Conservation (phyloP, 1,140 invertebrate species). For the Dendrolimus punctatus region DNA sequence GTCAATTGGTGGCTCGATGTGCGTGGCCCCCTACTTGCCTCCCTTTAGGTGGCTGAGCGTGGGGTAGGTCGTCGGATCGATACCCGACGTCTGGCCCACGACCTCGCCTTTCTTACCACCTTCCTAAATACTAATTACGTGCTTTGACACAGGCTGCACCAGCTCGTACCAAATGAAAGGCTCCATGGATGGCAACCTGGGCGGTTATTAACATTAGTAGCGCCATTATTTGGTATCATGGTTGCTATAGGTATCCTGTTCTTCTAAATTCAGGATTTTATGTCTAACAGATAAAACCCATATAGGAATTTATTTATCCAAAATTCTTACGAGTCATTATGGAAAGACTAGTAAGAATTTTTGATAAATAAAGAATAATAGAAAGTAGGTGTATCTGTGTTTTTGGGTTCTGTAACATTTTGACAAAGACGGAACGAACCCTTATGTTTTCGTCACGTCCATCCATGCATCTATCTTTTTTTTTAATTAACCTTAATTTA, state of each 20-base stretch:
- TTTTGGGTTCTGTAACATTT: too few species aligned
- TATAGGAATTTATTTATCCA: too few species aligned
- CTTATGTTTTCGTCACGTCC: too few species aligned
- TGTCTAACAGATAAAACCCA: too few species aligned
- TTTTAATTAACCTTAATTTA: too few species aligned
- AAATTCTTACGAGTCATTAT: too few species aligned
- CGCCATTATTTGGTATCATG: conserved; percentile 28
- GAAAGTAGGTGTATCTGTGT: too few species aligned
- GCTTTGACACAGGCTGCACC: conserved; percentile 66
- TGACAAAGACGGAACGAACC: too few species aligned
- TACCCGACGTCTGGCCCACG: conserved; percentile 67
- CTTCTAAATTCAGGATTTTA: conserved; percentile 11
- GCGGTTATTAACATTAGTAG: conserved; percentile 45
- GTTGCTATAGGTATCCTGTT: conserved; percentile 47
- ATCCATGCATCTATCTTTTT: too few species aligned
- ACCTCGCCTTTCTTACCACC: conserved; percentile 71
- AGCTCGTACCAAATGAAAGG: conserved; percentile 58
- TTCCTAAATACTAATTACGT: conserved; percentile 72
- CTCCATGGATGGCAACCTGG: conserved; percentile 46
- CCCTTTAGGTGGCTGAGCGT: conserved; percentile 36
- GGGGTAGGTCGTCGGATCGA: conserved; percentile 66
- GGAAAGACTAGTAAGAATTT: too few species aligned
- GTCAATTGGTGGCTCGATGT: conserved; percentile 69
- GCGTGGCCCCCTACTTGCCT: conserved; percentile 48
- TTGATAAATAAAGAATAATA: too few species aligned